Evolutionary conservation across 2,113 vertebrate species (phyloP).

Genomic region (Pogonocichla stellata): DNA sequence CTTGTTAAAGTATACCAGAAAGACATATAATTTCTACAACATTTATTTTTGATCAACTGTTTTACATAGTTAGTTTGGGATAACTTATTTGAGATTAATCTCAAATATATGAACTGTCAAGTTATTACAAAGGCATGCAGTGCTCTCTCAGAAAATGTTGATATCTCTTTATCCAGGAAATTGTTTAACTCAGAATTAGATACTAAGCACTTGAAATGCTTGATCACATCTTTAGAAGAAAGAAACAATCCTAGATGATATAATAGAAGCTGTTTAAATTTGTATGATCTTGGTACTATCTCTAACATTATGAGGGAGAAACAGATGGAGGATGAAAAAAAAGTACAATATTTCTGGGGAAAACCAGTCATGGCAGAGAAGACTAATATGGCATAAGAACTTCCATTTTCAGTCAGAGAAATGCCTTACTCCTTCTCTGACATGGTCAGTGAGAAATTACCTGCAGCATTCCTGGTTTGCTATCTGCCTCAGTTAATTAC

Average conservation of each 20-base stretch:
- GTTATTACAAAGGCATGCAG: neutral
- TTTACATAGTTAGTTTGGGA: neutral
- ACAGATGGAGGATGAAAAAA: neutral
- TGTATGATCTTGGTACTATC: neutral
- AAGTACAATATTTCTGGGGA: neutral
- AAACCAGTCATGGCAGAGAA: neutral
- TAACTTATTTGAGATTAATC: neutral
- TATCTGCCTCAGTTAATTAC: neutral
- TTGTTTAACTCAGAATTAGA: neutral
- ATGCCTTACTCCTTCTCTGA: neutral
- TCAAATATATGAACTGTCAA: neutral
- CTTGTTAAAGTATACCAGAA: neutral
- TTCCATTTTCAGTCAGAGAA: neutral
- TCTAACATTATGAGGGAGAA: neutral
- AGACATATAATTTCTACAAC: neutral
- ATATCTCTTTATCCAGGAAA: neutral
- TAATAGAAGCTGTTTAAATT: neutral
- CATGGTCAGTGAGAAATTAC: neutral
- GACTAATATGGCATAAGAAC: neutral
- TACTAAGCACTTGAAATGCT: neutral
- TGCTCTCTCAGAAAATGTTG: neutral
- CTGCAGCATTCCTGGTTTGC: neutral
- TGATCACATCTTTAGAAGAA: neutral
- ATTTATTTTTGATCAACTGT: neutral
- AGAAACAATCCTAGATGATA: neutral